Conservation (phyloP, 2,113 vertebrate genomes). For the Lampris megalopsis region DNA sequence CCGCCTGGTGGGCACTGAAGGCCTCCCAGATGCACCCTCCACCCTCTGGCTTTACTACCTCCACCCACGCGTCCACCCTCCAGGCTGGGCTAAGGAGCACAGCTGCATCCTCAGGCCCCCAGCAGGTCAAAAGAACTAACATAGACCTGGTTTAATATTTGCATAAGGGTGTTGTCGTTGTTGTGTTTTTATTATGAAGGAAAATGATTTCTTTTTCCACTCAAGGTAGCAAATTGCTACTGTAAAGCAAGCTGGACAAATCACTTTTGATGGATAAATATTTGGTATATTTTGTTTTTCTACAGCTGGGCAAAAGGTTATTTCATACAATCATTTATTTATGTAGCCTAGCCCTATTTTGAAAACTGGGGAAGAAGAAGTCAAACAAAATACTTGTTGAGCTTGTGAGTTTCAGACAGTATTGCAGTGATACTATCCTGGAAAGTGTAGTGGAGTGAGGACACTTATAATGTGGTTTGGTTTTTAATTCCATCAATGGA, state of each 20-base stretch:
- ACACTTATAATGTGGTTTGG: too few species aligned
- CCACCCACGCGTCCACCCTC: constrained; percentile 91
- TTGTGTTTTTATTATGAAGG: constrained; percentile 2
- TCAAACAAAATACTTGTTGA: too few species aligned
- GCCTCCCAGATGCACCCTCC: constrained; percentile 81
- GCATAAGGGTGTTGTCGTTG: not conserved
- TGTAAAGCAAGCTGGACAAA: constrained; percentile 4
- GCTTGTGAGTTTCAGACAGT: too few species aligned
- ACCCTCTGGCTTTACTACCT: constrained; percentile 95
- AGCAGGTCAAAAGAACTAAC: constrained; percentile 81
- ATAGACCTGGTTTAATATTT: constrained; percentile 20
- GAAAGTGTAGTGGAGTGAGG: too few species aligned
- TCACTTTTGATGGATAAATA: constrained; percentile 2
- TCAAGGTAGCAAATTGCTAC: not conserved
- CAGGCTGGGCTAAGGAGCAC: constrained; percentile 92
- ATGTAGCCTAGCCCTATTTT: too few species aligned
- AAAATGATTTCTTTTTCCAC: constrained; percentile 2
- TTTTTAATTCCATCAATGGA: too few species aligned
- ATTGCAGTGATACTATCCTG: too few species aligned
- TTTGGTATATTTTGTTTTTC: too few species aligned
- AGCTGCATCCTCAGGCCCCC: constrained; percentile 89
- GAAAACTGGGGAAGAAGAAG: too few species aligned
- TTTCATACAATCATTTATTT: too few species aligned
- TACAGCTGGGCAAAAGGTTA: too few species aligned
- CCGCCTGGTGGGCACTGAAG: constrained; percentile 87